These are phyloP conservation scores for Acropora yongei DNA, from an alignment of 64 coral and sea anemone species.

Conservation along the genomic window DNA sequence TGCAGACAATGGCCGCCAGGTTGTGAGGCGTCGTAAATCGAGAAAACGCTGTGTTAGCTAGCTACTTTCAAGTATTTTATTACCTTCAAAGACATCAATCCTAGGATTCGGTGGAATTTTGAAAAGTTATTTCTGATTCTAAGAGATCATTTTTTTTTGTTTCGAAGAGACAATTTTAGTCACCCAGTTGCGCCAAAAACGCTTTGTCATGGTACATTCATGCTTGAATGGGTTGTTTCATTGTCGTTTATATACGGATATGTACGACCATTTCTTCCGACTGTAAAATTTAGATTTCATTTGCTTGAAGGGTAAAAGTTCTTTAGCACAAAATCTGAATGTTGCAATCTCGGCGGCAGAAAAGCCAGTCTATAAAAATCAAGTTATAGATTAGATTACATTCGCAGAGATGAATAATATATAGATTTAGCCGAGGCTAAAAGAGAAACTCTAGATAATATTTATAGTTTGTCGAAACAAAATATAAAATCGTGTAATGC, in stretches of 20 bases:
- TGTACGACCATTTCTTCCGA: background rate
- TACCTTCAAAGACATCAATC: background rate
- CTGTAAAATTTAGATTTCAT: background rate
- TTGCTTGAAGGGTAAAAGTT: background rate
- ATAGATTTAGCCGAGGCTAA: background rate
- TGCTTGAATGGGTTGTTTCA: conserved; percentile 1
- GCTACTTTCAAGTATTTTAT: background rate
- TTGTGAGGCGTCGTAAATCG: background rate
- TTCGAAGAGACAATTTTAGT: background rate
- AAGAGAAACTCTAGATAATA: no score
- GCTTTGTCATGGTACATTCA: background rate
- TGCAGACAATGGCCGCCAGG: background rate
- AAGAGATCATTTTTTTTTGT: background rate
- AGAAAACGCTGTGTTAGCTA: conserved; percentile 1
- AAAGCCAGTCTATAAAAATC: background rate
- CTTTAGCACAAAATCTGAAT: background rate
- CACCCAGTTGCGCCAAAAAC: background rate
- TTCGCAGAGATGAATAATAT: background rate
- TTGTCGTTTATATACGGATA: background rate
- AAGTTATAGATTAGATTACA: conserved; percentile 2
- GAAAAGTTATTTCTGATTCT: background rate
- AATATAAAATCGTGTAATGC: no score
- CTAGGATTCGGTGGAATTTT: background rate
- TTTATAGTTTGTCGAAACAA: no score
- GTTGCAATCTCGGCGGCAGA: background rate